A percentile compares a stretch with the other conserved stretches of the same genome.
phyloP scores from a whole-genome alignment of 2,797 vertebrate species.

The Avahi laniger region DNA sequence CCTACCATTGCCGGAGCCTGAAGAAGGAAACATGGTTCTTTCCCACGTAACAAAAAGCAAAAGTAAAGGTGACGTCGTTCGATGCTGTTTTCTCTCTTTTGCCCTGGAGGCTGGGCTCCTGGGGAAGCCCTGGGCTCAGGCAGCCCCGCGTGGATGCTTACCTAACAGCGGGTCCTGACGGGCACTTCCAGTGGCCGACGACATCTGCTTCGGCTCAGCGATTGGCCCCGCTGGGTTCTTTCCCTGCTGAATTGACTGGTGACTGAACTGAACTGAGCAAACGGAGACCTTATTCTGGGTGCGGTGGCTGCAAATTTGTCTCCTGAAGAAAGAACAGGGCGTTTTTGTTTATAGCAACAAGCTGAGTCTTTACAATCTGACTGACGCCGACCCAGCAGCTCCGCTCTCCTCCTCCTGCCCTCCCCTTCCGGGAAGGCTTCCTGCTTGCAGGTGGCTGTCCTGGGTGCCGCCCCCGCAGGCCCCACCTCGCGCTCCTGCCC shows the following conservation, averaged over 20 bases:
- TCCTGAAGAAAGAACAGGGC: neutral
- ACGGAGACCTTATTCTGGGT: neutral
- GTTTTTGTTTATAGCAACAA: neutral
- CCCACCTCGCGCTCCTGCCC: fast-evolving
- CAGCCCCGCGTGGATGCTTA: fast-evolving
- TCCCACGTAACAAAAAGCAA: neutral
- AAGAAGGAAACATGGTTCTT: neutral
- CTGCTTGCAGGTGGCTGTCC: neutral
- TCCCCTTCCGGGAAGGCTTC: neutral
- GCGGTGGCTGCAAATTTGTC: neutral
- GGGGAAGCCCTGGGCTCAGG: neutral
- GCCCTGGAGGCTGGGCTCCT: neutral
- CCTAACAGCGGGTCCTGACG: fast-evolving
- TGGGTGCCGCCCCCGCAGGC: neutral
- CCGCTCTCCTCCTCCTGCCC: neutral
- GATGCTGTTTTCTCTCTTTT: neutral
- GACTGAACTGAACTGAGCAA: neutral
- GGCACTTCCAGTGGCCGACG: neutral
- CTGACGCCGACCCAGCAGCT: fast-evolving
- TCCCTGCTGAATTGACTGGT: neutral
- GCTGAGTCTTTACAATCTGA: neutral
- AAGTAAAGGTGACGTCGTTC: neutral
- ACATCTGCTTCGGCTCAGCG: fast-evolving
- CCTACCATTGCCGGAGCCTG: neutral
- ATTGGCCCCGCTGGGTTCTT: neutral